phyloP scores from a whole-genome alignment of 23 tunicate species.

The Halocynthia roretzi region DNA sequence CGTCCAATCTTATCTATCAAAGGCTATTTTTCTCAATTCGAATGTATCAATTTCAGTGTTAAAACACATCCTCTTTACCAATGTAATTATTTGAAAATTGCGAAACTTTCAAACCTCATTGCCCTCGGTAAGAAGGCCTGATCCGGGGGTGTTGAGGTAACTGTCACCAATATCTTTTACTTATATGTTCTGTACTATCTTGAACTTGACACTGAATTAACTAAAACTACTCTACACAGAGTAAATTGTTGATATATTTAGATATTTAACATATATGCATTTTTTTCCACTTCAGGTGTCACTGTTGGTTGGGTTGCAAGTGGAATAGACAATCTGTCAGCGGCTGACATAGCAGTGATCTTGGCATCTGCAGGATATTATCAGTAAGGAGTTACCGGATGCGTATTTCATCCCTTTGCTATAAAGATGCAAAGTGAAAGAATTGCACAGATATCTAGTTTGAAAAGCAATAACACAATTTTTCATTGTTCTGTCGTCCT shows the following conservation, averaged over 20 bases:
- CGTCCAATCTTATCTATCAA: neutral
- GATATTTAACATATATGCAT: neutral
- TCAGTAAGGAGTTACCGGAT: conserved; percentile 17
- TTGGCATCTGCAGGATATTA: conserved; percentile 73
- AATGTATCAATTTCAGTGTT: neutral
- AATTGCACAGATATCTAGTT: too few relatives aligned
- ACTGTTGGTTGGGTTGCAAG: conserved; percentile 35
- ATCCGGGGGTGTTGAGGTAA: too few relatives aligned
- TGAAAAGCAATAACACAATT: too few relatives aligned
- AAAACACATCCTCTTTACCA: neutral
- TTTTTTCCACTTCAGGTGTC: conserved; percentile 4
- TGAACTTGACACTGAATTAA: too few relatives aligned
- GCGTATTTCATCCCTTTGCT: too few relatives aligned
- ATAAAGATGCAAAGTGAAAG: too few relatives aligned
- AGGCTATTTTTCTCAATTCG: neutral
- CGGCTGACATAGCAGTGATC: conserved; percentile 31
- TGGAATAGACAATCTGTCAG: conserved; percentile 20
- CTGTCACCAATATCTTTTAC: too few relatives aligned
- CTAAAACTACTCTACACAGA: too few relatives aligned
- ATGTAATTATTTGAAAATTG: neutral
- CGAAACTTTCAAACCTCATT: neutral
- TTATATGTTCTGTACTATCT: too few relatives aligned
- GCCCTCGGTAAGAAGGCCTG: too few relatives aligned
- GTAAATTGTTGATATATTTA: neutral
- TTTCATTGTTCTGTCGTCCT: too few relatives aligned